phyloP scores from a whole-genome alignment of 2,113 vertebrate genomes.

The Turdus rufiventris region DNA sequence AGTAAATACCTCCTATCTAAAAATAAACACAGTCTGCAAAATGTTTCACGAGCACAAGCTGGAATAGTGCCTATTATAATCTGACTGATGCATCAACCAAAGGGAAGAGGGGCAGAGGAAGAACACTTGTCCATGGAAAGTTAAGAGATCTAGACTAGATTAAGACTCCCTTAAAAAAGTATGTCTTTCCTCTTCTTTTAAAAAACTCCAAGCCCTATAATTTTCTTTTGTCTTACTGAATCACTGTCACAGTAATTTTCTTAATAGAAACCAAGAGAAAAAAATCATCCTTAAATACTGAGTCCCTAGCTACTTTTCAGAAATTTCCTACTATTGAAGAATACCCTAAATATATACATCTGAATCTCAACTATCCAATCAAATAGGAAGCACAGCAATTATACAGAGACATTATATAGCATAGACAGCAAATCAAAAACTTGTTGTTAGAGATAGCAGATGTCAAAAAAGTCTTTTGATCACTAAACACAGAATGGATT shows the following conservation, averaged over 20 bases:
- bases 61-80: not conserved
- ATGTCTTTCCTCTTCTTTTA: not conserved
- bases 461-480: not conserved
- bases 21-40: not conserved
- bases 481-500: not conserved
- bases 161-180: not conserved
- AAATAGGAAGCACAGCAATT: not conserved
- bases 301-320: not conserved
- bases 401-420: not conserved
- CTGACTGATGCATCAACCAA: not conserved
- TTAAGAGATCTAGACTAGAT: not conserved
- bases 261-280: not conserved
- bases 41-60: not conserved
- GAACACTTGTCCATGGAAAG: not conserved
- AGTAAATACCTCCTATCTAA: not conserved
- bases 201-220: not conserved
- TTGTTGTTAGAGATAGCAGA: not conserved
- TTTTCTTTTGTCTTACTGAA: not conserved
- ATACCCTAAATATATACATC: not conserved
- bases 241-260: not conserved
- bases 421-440: not conserved
- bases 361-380: not conserved
- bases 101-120: not conserved
- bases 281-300: not conserved
- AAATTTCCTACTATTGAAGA: not conserved